Percentiles rank a stretch among this genome's conserved stretches.
These are phyloP conservation scores for Pachyseris speciosa DNA, from an alignment of 64 coral and sea anemone genomes.

Conservation along the genomic window DNA sequence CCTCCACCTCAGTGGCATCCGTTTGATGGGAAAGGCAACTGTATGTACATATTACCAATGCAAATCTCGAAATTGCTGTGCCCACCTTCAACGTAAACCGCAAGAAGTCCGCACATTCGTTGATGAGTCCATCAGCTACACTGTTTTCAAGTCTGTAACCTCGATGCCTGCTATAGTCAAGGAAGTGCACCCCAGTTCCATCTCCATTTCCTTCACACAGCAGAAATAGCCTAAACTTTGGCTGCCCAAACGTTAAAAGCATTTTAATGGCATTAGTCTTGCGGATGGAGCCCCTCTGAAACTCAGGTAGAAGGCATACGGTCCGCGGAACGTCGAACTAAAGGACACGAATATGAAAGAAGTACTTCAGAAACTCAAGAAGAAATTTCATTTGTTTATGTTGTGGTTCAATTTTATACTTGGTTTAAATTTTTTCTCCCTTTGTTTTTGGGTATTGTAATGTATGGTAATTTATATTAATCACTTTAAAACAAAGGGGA, in stretches of 20 bases:
- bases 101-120: neutral
- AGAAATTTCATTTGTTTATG: no score
- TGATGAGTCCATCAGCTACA: neutral
- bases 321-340: slow-evolving; percentile 55
- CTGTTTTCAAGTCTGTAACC: slow-evolving; percentile 35
- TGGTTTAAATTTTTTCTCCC: no score
- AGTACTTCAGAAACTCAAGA: no score
- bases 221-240: slow-evolving; percentile 44
- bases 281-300: slow-evolving; percentile 3
- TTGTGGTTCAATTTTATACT: no score
- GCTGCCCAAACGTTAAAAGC: slow-evolving; percentile 9
- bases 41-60: neutral
- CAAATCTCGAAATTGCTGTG: neutral
- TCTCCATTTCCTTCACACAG: slow-evolving; percentile 72
- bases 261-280: neutral
- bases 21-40: no score
- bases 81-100: slow-evolving; percentile 25
- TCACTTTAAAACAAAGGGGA: no score
- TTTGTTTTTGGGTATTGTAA: no score
- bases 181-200: slow-evolving; percentile 68
- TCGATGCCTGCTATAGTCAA: slow-evolving; percentile 49
- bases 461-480: no score
- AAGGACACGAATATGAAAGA: no score
- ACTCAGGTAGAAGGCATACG: slow-evolving; percentile 57
- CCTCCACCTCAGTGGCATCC: no score